Evolutionary conservation across 2,888 invertebrate species (phyloP).

Genomic region (Megalurothrips usitatus): DNA sequence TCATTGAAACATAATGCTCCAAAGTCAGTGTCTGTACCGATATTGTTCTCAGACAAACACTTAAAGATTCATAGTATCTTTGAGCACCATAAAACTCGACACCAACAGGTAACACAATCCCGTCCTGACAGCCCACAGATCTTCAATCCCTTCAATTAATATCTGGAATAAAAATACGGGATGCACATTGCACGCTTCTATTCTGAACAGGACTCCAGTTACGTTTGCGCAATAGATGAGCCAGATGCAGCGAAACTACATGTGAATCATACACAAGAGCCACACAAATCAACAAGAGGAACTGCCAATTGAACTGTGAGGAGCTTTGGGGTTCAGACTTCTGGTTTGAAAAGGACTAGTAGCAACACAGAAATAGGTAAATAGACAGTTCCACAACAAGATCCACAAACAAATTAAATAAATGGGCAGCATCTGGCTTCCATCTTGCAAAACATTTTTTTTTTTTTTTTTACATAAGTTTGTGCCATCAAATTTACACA

Average conservation of each 20-base stretch:
- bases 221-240: neutral
- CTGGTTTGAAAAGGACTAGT: neutral
- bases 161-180: neutral
- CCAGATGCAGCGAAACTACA: neutral
- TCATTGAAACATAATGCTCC: conserved; percentile 19
- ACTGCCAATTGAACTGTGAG: neutral
- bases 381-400: neutral
- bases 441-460: neutral
- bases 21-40: conserved; percentile 9
- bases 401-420: neutral
- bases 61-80: neutral
- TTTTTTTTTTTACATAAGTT: neutral
- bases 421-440: neutral
- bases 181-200: neutral
- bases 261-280: neutral
- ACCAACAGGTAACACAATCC: neutral
- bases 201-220: neutral
- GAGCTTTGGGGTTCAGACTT: neutral
- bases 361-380: neutral
- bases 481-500: neutral
- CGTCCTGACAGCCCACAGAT: too few relatives aligned
- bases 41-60: neutral
- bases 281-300: too few relatives aligned
- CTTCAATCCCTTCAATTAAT: neutral
- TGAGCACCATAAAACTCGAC: conserved; percentile 13